Evolutionary conservation across 2,113 vertebrate species (phyloP).

Genomic region (Forbesichthys agassizii): DNA sequence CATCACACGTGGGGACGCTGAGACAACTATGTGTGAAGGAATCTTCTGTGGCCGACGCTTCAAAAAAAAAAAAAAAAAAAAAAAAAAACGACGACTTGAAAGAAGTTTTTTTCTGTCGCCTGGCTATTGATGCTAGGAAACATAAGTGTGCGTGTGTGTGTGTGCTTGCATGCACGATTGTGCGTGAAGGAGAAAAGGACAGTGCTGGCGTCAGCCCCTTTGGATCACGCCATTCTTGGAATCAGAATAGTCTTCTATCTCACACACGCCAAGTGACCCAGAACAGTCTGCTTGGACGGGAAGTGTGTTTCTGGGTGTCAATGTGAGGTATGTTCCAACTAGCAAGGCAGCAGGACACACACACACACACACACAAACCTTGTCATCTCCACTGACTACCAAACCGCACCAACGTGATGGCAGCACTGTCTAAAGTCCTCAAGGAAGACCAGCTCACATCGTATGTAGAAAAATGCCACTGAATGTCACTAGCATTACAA

Average conservation of each 20-base stretch:
- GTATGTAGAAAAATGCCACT: too few species aligned
- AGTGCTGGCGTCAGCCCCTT: conserved; percentile 57
- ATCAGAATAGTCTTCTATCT: conserved; percentile 32
- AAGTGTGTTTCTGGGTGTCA: conserved; percentile 49
- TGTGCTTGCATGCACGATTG: conserved; percentile 12
- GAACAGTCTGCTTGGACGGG: conserved; percentile 61
- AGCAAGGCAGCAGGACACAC: conserved; percentile 65
- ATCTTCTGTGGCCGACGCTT: conserved; percentile 64
- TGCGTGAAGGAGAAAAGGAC: conserved; percentile 42
- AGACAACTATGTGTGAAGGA: conserved; percentile 67
- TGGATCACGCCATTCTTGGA: conserved; percentile 55
- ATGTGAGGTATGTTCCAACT: conserved; percentile 64
- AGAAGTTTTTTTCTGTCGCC: conserved; percentile 53
- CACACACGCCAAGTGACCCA: conserved; percentile 21
- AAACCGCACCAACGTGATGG: neutral
- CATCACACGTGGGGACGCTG: conserved; percentile 53
- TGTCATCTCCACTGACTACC: conserved; percentile 41
- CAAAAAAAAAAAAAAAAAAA: conserved; percentile 45
- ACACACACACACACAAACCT: conserved; percentile 62
- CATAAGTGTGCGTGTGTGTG: conserved; percentile 29
- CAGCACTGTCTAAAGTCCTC: neutral
- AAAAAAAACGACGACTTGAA: conserved; percentile 43
- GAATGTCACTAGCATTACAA: too few species aligned
- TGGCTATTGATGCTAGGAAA: conserved; percentile 44
- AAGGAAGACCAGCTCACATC: too few species aligned